Percentiles rank a stretch among this genome's conserved stretches.
These are phyloP conservation scores for Stenopsyche tienmushanensis DNA, from an alignment of 1,140 invertebrate species.

Conservation along the genomic window DNA sequence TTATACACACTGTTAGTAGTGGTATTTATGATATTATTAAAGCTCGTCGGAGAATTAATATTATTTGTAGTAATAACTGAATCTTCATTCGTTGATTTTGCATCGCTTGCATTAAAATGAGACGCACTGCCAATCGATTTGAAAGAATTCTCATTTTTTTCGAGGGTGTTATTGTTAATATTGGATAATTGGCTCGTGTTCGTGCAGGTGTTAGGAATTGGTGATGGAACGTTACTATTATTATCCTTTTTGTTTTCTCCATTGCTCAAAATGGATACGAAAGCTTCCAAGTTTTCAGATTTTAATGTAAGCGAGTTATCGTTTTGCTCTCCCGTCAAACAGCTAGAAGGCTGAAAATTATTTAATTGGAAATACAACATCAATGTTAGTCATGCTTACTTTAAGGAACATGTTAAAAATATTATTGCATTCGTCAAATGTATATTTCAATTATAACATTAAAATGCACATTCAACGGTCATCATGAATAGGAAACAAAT, in stretches of 20 bases:
- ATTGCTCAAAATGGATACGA: conserved; percentile 33
- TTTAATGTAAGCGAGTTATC: conserved; percentile 33
- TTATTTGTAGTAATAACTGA: not conserved
- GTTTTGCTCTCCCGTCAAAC: conserved; percentile 25
- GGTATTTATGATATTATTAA: conserved; percentile 24
- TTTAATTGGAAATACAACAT: conserved; percentile 34
- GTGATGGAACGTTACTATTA: conserved; percentile 10
- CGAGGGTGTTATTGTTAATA: conserved; percentile 32
- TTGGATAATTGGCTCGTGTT: conserved; percentile 13
- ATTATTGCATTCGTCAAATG: too few species aligned
- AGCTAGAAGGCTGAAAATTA: conserved; percentile 41
- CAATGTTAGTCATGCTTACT: conserved; percentile 32
- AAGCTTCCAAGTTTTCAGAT: conserved; percentile 38
- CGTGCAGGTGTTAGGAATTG: conserved; percentile 22
- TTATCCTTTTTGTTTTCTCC: conserved; percentile 28
- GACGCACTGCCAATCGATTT: conserved; percentile 1
- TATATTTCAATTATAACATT: too few species aligned
- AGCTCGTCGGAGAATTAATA: conserved; percentile 11
- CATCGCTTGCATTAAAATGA: not conserved
- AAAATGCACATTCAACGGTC: not conserved
- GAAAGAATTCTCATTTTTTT: conserved; percentile 18
- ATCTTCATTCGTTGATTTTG: conserved; percentile 11
- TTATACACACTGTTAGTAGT: conserved; percentile 33
- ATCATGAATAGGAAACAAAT: not conserved
- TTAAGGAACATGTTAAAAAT: too few species aligned